Conservation (phyloP, 2,888 invertebrate genomes). For the Eumacrocentrus americanus region DNA sequence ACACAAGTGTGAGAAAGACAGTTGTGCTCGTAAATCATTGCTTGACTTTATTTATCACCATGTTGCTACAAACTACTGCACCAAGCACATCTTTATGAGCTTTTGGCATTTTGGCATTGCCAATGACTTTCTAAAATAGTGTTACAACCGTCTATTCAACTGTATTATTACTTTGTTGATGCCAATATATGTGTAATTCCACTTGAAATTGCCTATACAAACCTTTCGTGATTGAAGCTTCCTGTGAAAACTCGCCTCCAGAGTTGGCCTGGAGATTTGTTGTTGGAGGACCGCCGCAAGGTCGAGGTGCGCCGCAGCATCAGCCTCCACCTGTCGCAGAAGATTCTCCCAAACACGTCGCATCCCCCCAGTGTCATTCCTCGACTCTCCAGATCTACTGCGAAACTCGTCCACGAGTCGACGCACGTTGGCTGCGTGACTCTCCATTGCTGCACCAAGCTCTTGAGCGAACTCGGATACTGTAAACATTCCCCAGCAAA, state of each 20-base stretch:
- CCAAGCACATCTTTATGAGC: no score
- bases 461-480: slow-evolving; percentile 92
- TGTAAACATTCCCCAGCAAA: slow-evolving; percentile 61
- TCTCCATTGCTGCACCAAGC: slow-evolving; percentile 86
- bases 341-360: slow-evolving; percentile 91
- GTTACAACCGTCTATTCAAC: neutral
- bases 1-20: no score
- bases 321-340: slow-evolving; percentile 88
- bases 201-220: slow-evolving; percentile 15
- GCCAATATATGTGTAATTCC: neutral
- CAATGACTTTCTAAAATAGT: neutral
- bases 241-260: slow-evolving; percentile 87
- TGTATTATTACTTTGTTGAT: neutral
- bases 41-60: neutral
- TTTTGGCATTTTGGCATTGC: no score
- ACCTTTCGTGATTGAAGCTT: slow-evolving; percentile 89
- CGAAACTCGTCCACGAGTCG: slow-evolving; percentile 85
- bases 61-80: no score
- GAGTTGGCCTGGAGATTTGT: slow-evolving; percentile 79
- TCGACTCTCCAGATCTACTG: slow-evolving; percentile 82
- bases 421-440: slow-evolving; percentile 86
- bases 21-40: neutral
- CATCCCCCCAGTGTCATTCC: slow-evolving; percentile 83
- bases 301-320: slow-evolving; percentile 84
- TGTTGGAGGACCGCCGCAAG: slow-evolving; percentile 75